These are phyloP conservation scores for Holothuria glaberrima DNA, from an alignment of 35 echinoderm and acorn worm species.

Conservation along the genomic window DNA sequence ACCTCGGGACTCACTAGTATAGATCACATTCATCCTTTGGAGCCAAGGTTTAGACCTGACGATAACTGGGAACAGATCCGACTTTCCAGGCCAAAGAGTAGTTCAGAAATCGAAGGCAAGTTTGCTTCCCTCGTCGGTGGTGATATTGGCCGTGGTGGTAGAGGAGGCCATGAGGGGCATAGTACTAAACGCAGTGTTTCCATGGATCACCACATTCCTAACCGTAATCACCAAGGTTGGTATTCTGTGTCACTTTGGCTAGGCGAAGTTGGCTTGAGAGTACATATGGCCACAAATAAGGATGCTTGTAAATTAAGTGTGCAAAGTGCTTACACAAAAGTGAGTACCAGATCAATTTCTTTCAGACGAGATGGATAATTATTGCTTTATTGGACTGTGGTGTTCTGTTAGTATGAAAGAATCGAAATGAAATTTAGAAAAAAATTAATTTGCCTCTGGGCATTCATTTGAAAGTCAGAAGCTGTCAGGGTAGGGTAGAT, in stretches of 20 bases:
- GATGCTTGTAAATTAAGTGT: too few species aligned
- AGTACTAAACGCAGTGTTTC: constrained; percentile 61
- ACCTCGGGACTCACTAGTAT: constrained; percentile 29
- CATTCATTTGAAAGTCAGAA: too few species aligned
- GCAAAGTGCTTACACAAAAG: too few species aligned
- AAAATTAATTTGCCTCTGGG: too few species aligned
- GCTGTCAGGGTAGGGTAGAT: too few species aligned
- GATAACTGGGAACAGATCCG: neutral
- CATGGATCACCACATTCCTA: constrained; percentile 51
- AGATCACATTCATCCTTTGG: constrained; percentile 35
- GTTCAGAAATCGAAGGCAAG: neutral
- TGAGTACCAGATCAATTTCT: too few species aligned
- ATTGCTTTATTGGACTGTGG: too few species aligned
- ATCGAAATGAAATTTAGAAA: too few species aligned
- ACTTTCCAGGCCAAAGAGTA: neutral
- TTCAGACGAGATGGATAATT: too few species aligned
- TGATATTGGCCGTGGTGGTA: neutral
- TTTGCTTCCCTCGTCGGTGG: constrained; percentile 5
- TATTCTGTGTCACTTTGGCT: neutral
- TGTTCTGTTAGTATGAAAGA: too few species aligned
- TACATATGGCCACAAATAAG: neutral
- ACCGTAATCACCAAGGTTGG: constrained; percentile 24
- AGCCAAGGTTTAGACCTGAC: neutral
- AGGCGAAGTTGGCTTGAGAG: neutral
- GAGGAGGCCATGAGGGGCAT: neutral